phyloP scores from a whole-genome alignment of 2,888 invertebrate genomes.

The Clivina fossor region DNA sequence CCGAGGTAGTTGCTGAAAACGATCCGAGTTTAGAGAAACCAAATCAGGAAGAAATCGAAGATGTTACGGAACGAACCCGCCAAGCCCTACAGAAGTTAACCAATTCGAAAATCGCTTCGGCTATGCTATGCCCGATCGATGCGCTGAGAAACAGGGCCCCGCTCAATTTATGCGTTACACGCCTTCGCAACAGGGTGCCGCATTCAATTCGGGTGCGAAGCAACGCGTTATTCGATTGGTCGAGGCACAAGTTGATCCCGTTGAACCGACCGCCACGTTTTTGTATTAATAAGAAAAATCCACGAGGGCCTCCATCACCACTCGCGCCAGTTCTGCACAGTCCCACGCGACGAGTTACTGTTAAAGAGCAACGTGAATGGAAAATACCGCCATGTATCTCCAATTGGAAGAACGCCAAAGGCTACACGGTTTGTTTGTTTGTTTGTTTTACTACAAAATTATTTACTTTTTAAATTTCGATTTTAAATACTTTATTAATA shows the following conservation, averaged over 20 bases:
- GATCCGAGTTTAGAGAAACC: constrained; percentile 91
- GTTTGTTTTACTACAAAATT: no score
- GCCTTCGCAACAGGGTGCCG: constrained; percentile 93
- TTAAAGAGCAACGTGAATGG: constrained; percentile 99
- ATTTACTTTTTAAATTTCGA: no score
- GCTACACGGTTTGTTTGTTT: no score
- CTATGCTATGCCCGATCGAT: constrained; percentile 94
- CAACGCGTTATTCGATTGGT: constrained; percentile 96
- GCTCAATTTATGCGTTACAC: constrained; percentile 98
- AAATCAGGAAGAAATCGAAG: constrained; percentile 80
- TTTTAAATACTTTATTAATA: no score
- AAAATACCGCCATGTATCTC: constrained; percentile 98
- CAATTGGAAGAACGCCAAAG: constrained; percentile 99
- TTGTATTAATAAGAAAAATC: constrained; percentile 98
- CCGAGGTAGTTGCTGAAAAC: constrained; percentile 87
- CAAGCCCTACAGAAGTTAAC: constrained; percentile 87
- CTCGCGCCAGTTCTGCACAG: constrained; percentile 99
- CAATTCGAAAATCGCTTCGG: constrained; percentile 88
- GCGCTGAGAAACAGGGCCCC: constrained; percentile 90
- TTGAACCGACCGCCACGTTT: constrained; percentile 99
- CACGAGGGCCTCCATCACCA: constrained; percentile 96
- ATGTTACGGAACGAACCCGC: constrained; percentile 87
- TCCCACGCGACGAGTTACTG: constrained; percentile 96
- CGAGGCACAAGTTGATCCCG: constrained; percentile 92
- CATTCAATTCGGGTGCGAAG: constrained; percentile 95